Percentiles rank a stretch among this genome's conserved stretches.
Evolutionary conservation across 2,888 invertebrate genomes (phyloP).

Genomic region (Drosophila villosipedis): DNA sequence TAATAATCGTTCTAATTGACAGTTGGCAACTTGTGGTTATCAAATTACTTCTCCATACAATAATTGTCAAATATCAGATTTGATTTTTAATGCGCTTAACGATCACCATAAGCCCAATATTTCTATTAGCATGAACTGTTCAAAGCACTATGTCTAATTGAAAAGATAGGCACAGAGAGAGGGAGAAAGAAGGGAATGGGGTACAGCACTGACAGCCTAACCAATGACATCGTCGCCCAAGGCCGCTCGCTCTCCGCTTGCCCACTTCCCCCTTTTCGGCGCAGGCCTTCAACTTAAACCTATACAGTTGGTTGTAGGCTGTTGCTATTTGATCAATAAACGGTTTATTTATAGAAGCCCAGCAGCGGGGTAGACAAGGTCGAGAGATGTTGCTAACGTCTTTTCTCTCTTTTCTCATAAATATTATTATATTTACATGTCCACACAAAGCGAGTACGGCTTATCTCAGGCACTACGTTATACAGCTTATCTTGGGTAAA

Average conservation of each 20-base stretch:
- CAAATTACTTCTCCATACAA: background rate
- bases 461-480: constrained; percentile 13
- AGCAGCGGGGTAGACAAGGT: constrained; percentile 26
- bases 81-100: background rate
- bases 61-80: background rate
- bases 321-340: constrained; percentile 77
- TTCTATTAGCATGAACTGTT: constrained; percentile 4
- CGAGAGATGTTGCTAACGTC: constrained; percentile 17
- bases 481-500: constrained; percentile 12
- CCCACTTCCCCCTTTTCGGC: background rate
- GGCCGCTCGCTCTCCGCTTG: background rate
- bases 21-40: background rate
- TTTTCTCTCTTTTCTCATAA: constrained; percentile 7
- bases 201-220: constrained; percentile 15
- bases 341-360: constrained; percentile 64
- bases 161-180: constrained; percentile 15
- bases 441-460: background rate
- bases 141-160: constrained; percentile 54
- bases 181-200: background rate
- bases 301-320: constrained; percentile 23
- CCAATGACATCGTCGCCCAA: constrained; percentile 45
- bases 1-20: background rate
- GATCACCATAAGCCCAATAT: constrained; percentile 6
- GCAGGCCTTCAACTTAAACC: constrained; percentile 55
- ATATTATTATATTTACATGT: constrained; percentile 12